Percentiles rank a stretch among this genome's conserved stretches.
These are phyloP conservation scores for Diprion similis DNA, from an alignment of 1,140 invertebrate species.

Conservation along the genomic window DNA sequence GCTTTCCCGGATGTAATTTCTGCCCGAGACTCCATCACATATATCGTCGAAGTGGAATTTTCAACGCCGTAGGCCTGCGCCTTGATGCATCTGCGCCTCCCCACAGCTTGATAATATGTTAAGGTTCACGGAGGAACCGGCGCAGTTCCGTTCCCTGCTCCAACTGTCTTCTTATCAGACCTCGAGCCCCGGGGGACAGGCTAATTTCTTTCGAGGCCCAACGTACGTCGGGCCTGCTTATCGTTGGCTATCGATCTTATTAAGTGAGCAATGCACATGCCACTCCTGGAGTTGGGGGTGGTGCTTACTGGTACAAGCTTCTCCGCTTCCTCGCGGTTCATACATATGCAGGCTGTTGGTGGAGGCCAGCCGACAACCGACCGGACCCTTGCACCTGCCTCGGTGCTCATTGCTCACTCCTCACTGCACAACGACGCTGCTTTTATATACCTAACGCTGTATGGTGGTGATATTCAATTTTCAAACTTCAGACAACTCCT, in stretches of 20 bases:
- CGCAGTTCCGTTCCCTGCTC: neutral
- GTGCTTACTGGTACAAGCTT: conserved; percentile 5
- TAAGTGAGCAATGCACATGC: conserved; percentile 58
- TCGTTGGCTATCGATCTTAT: conserved; percentile 46
- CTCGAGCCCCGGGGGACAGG: neutral
- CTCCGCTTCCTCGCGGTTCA: conserved; percentile 1
- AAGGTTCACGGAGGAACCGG: no score
- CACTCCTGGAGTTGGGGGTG: conserved; percentile 10
- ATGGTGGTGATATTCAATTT: neutral
- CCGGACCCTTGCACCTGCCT: neutral
- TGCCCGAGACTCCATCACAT: no score
- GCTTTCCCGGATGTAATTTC: no score
- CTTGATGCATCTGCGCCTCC: no score
- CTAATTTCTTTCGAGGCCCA: conserved; percentile 2
- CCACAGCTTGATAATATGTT: no score
- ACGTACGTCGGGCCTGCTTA: conserved; percentile 19
- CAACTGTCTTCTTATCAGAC: conserved; percentile 2
- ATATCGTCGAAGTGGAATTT: no score
- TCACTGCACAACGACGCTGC: neutral
- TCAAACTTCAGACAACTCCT: neutral
- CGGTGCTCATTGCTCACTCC: conserved; percentile 1
- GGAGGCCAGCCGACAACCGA: neutral
- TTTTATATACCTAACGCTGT: neutral
- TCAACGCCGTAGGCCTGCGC: no score
- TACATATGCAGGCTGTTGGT: neutral